These are phyloP conservation scores for Percopsis transmontana DNA, from an alignment of 2,113 vertebrate species.

Conservation along the genomic window DNA sequence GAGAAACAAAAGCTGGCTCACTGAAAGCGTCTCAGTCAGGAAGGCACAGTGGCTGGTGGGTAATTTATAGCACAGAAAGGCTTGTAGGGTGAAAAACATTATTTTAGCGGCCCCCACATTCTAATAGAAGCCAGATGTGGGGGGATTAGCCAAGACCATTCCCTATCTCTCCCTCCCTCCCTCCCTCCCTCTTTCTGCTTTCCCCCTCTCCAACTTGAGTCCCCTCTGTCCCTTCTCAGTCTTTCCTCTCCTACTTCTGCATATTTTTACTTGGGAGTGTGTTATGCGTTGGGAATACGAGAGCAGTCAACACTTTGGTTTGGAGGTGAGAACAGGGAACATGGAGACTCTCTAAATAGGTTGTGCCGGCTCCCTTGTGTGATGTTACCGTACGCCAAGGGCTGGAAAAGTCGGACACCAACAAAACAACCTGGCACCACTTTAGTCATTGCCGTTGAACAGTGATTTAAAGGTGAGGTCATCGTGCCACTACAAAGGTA, in stretches of 20 bases:
- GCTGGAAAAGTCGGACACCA: constrained; percentile 31
- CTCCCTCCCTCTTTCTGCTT: constrained; percentile 31
- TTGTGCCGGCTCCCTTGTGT: constrained; percentile 44
- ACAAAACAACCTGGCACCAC: constrained; percentile 47
- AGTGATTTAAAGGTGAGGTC: constrained; percentile 23
- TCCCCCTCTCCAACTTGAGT: constrained; percentile 14
- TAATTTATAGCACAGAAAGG: constrained; percentile 85
- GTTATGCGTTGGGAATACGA: constrained; percentile 61
- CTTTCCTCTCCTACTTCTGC: constrained; percentile 36
- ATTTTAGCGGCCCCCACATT: constrained; percentile 82
- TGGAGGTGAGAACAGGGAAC: constrained; percentile 57
- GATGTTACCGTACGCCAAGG: constrained; percentile 63
- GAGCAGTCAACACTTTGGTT: constrained; percentile 68
- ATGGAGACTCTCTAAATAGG: constrained; percentile 56
- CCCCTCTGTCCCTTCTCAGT: constrained; percentile 28
- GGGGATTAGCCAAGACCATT: constrained; percentile 77
- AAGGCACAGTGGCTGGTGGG: constrained; percentile 80
- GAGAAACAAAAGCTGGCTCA: constrained; percentile 64
- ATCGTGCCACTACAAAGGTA: constrained; percentile 23
- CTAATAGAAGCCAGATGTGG: constrained; percentile 85
- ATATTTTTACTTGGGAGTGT: constrained; percentile 66
- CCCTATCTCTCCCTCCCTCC: constrained; percentile 45
- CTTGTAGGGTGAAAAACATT: constrained; percentile 87
- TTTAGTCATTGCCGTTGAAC: constrained; percentile 27
- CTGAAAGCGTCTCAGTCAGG: constrained; percentile 68